A percentile compares a stretch with the other conserved stretches of the same genome.
Conservation (phyloP, 2,797 vertebrate species). For the Oreochromis grahami region DNA sequence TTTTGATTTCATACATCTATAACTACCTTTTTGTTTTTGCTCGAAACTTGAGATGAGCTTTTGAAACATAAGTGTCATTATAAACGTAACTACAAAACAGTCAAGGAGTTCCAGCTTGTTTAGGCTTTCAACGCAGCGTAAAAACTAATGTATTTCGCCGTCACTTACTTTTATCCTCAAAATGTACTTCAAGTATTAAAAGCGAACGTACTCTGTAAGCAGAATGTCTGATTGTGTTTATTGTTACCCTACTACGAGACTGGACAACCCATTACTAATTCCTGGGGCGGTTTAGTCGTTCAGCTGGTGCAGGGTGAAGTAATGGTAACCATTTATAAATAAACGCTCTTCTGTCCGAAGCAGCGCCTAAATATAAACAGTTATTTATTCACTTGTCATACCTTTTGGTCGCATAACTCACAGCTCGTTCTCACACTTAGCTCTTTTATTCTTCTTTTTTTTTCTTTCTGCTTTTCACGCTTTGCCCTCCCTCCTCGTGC, state of each 20-base stretch:
- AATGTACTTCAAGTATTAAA: not conserved
- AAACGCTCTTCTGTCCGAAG: not conserved
- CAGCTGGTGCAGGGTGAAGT: not conserved
- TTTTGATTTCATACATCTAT: not conserved
- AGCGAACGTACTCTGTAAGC: not conserved
- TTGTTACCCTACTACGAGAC: not conserved
- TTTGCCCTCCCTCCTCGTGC: constrained; percentile 10
- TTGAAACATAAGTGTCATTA: not conserved
- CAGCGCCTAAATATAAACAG: not conserved
- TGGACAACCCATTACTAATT: not conserved
- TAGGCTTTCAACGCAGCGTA: not conserved
- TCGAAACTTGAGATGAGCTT: not conserved
- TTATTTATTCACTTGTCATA: not conserved
- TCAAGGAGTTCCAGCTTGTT: not conserved
- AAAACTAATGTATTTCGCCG: not conserved
- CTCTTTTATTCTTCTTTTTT: too few relatives aligned
- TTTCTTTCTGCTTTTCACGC: not conserved
- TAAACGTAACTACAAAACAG: not conserved
- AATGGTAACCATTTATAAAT: not conserved
- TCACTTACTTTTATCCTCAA: not conserved
- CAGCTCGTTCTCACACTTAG: not conserved
- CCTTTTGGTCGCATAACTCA: not conserved
- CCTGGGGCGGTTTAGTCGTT: not conserved
- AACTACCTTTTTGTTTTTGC: not conserved
- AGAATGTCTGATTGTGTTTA: not conserved